Evolutionary conservation across 2,797 vertebrate genomes (phyloP), one percentile per base, ranked within the genome.

Genomic region (Diplodus sargus): DNA sequence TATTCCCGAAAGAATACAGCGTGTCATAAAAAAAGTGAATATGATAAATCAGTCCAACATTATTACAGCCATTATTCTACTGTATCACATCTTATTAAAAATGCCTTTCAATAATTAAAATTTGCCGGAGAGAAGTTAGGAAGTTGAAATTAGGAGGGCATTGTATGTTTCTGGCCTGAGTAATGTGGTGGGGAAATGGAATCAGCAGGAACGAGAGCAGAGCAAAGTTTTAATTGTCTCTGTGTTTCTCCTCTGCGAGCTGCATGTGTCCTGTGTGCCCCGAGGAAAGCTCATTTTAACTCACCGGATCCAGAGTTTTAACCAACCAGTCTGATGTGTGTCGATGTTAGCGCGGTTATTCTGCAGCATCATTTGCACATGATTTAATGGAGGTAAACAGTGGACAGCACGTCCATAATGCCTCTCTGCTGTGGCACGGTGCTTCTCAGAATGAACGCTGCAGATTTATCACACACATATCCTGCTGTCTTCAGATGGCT

Each of bases 401-500:
- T n/a, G 49, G 58, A 72, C 58, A 69, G 43, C 63, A 39, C 34
- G 39, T 20, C 9, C 17, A 9, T 49, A 67, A 57, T 66, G 74
- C 65, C 63, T 80, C 47, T 28, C n/a, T 45, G 20, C 71, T 71
- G 73, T 20, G 1, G 53, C 5, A 10, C 4, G 1, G 20, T 57
- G 64, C 76, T 76, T 61, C 48, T 56, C 39, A 78, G 64, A 83
- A 72, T 57, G 28, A 82, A 64, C 20, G 22, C 74, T 53, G 70
- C 53, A 70, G 58, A 78, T 85, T 76, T 70, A 62, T 73, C 56
- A 62, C 72, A 18, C 16, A 22, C 11, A 12, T 34, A 65, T 75
- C 61, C 64, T 64, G 56, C 59, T 2, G 18, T 72, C 56, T 85
- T 79, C 54, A 70, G 61, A 78, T 67, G 70, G 75, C 63, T 79